Conservation (phyloP, 92 coral and sea anemone genomes). For the Epizoanthus fatuus region DNA sequence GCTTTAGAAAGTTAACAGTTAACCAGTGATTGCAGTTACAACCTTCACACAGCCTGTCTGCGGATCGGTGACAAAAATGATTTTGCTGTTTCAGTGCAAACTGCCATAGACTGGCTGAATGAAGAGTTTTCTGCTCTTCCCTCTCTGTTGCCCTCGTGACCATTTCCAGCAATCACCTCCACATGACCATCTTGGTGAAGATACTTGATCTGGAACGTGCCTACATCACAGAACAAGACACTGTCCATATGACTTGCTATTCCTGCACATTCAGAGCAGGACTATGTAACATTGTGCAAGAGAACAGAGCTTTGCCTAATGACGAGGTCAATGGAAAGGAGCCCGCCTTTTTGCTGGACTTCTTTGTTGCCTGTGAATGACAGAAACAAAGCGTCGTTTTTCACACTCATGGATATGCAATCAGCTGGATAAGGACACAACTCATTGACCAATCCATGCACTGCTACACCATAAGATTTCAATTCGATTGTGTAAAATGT, state of each 20-base stretch:
- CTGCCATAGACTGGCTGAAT: conserved; percentile 23
- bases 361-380: conserved; percentile 31
- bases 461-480: conserved; percentile 33
- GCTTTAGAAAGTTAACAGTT: conserved; percentile 9
- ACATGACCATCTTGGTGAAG: no score
- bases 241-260: conserved; percentile 15
- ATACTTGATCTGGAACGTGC: background rate
- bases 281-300: conserved; percentile 11
- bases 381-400: conserved; percentile 13
- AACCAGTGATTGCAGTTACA: conserved; percentile 6
- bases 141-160: no score
- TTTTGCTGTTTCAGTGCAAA: conserved; percentile 30
- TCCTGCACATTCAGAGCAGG: conserved; percentile 17
- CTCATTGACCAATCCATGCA: conserved; percentile 34
- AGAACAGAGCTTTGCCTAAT: conserved; percentile 30
- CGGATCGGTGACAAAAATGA: no score
- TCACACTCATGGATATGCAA: conserved; percentile 18
- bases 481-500: conserved; percentile 37
- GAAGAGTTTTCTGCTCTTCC: background rate
- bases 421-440: conserved; percentile 31
- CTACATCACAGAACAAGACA: conserved; percentile 25
- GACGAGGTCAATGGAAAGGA: conserved; percentile 30
- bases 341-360: conserved; percentile 30
- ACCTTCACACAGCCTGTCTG: no score
- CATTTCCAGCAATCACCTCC: no score